Percentiles rank a stretch among this genome's conserved stretches.
phyloP scores from a whole-genome alignment of 2,797 vertebrate genomes.

The Cygnus olor region DNA sequence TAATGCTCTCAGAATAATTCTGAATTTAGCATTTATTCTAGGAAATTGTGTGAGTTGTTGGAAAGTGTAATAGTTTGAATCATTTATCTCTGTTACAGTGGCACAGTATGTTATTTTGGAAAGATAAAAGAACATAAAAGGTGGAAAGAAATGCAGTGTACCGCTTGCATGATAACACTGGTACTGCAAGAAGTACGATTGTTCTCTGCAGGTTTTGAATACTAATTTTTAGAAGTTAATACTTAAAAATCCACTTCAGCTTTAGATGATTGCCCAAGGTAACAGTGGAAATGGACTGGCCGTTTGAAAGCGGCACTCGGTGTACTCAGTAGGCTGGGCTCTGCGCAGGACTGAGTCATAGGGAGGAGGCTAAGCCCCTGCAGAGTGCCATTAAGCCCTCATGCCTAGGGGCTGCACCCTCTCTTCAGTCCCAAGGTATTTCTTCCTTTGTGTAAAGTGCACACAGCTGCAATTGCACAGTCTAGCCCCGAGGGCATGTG shows the following conservation, averaged over 20 bases:
- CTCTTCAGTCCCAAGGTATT: background rate
- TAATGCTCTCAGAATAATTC: background rate
- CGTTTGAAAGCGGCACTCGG: fast-evolving
- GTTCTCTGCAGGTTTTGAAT: background rate
- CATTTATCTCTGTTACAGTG: background rate
- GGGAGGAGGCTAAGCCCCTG: background rate
- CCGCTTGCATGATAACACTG: background rate
- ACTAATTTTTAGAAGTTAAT: background rate
- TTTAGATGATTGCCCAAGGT: background rate
- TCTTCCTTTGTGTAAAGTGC: background rate
- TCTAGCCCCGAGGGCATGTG: too few species aligned
- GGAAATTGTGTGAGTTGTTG: background rate
- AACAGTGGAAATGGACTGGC: background rate
- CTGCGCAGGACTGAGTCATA: background rate
- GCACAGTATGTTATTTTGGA: background rate
- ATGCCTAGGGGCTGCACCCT: background rate
- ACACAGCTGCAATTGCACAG: background rate
- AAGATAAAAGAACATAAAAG: background rate
- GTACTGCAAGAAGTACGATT: background rate
- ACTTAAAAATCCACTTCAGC: background rate
- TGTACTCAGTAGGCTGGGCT: background rate
- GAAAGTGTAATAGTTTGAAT: background rate
- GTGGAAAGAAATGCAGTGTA: background rate
- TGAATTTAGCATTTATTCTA: background rate
- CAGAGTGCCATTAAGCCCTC: background rate